Base-by-base conservation (phyloP, 92 coral and sea anemone genomes). In the Parazoanthus darwini region DNA sequence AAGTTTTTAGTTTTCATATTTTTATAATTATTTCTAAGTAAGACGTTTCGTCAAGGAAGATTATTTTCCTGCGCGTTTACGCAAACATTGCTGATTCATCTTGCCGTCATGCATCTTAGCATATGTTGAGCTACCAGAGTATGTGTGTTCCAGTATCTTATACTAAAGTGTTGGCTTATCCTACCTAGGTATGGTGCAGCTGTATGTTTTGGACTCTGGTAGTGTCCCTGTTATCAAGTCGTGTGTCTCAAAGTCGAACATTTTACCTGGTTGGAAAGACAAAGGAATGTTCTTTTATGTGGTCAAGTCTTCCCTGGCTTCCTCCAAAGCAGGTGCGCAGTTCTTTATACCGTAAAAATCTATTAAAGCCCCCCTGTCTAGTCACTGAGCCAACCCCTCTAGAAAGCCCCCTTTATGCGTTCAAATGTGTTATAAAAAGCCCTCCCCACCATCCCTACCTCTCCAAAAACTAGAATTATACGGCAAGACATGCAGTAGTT, bases 151-250 rank as follows among this genome's bases (percentile, higher is more conserved):
- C 3, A 63, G 85, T 36, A 25, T 33, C 38, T 65, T 15, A 67
- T 67, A 6, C 76, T 23, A 63, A 29, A 29, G 33, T 29, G 33
- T 10, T 70, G 4, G 50, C 3, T 68, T 26, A 39, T 38, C 37
- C 26, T 16, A 18, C 78, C 20, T 25, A 84, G 89, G 93, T 14
- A 93, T 94, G 58, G 83, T 91, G 46, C 93, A 93, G 80, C 86
- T 91, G 51, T 91, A 95, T 75, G 95, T 97, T 36, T 80, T 93
- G 15, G 99, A 97, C 68, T 90, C 95, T 26, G 99, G 99, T 18
- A 92, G 98, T 81, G 44, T 97, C 29, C 98, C 99, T 44, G 99
- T 97, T 26, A 83, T 97, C 78, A 90, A 95, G 88, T 97, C 99
- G 37, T 95, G 95, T 72, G 93, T 95, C 5, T 95, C 90, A 46